These are phyloP conservation scores for Drosophila baimaii DNA, from an alignment of 1,140 invertebrate genomes.

Conservation along the genomic window DNA sequence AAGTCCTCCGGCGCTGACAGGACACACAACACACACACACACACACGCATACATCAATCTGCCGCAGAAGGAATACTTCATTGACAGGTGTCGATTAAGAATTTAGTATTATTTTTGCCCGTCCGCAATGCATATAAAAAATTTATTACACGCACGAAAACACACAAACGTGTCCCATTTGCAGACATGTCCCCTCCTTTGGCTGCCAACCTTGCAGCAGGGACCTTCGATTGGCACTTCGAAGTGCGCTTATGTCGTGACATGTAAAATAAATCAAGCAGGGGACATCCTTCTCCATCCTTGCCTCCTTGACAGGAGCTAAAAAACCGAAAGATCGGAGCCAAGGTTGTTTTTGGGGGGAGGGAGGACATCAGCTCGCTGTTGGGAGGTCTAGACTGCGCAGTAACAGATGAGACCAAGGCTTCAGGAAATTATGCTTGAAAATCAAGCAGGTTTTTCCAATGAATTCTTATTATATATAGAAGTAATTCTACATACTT, in stretches of 20 bases:
- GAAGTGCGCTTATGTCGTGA: slow-evolving; percentile 78
- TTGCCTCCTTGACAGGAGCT: slow-evolving; percentile 27
- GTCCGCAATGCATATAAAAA: slow-evolving; percentile 76
- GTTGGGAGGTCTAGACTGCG: slow-evolving; percentile 19
- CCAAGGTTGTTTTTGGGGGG: slow-evolving; percentile 26
- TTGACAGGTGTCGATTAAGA: slow-evolving; percentile 82
- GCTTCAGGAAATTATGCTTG: neutral
- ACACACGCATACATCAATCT: slow-evolving; percentile 52
- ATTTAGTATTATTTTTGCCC: slow-evolving; percentile 79
- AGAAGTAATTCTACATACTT: too few relatives aligned
- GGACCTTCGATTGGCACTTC: slow-evolving; percentile 60
- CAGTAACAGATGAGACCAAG: slow-evolving; percentile 21
- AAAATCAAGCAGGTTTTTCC: too few relatives aligned
- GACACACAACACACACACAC: too few relatives aligned
- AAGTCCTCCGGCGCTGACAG: slow-evolving; percentile 29
- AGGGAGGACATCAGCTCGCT: neutral
- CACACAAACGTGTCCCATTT: slow-evolving; percentile 80
- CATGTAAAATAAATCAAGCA: slow-evolving; percentile 81
- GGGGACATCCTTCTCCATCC: slow-evolving; percentile 40
- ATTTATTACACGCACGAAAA: slow-evolving; percentile 82
- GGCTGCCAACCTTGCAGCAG: slow-evolving; percentile 5
- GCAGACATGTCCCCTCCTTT: slow-evolving; percentile 23
- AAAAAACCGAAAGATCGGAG: slow-evolving; percentile 40
- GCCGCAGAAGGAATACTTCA: slow-evolving; percentile 49
- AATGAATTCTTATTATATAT: too few relatives aligned